These are phyloP conservation scores for Dryadula phaetusa DNA, from an alignment of 2,888 invertebrate species.

Conservation along the genomic window DNA sequence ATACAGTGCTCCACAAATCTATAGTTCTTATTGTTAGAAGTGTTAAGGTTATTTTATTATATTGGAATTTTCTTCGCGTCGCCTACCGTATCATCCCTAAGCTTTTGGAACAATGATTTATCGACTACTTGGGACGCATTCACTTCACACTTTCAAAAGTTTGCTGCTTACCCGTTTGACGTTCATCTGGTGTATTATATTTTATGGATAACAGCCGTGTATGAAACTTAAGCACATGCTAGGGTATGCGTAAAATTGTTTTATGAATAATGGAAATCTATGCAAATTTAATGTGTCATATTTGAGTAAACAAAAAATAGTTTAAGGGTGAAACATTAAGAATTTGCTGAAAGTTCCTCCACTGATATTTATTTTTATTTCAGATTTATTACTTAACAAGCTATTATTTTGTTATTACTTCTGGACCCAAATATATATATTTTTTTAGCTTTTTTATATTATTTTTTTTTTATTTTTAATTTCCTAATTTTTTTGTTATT, in stretches of 20 bases:
- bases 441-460: too few relatives aligned
- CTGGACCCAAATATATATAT: too few relatives aligned
- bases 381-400: background rate
- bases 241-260: constrained; percentile 9
- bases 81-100: constrained; percentile 52
- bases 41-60: constrained; percentile 28
- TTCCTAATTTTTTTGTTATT: too few relatives aligned
- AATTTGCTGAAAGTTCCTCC: background rate
- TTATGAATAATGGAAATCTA: background rate
- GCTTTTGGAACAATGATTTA: constrained; percentile 72
- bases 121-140: constrained; percentile 65
- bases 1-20: constrained; percentile 22
- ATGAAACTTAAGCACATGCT: constrained; percentile 28
- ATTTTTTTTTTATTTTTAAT: too few relatives aligned
- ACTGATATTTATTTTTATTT: background rate
- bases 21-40: constrained; percentile 19
- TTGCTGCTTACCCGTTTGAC: constrained; percentile 49
- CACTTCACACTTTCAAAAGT: constrained; percentile 59
- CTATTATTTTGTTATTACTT: too few relatives aligned
- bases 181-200: constrained; percentile 52
- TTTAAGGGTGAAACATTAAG: background rate
- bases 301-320: background rate
- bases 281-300: constrained; percentile 1
- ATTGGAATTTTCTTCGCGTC: constrained; percentile 28
- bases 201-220: constrained; percentile 43